Evolutionary conservation across 2,797 vertebrate species (phyloP), one percentile per base, ranked within the genome.

Genomic region (Phoebastria nigripes): DNA sequence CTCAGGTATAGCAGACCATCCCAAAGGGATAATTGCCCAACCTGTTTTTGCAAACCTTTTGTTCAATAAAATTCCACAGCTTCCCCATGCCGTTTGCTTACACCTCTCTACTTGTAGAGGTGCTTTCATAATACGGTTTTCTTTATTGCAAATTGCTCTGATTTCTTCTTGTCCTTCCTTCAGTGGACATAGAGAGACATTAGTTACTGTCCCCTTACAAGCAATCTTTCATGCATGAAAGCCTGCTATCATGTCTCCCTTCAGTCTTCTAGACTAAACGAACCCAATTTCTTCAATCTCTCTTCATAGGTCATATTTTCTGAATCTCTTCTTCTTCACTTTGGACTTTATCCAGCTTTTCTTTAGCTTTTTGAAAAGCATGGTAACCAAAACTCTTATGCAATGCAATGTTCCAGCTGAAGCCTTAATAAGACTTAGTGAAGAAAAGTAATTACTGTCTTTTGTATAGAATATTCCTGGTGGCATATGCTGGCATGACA

Each of bases 211-310:
- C 41, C 28, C 47, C 17, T 80, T 65, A 69, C 24, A 65, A 69
- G 35, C 39, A 61, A 15, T 69, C 49, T 71, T 93, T 46, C 61
- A 42, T 0, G 3, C 37, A 16, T 67, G 67, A 86, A 86, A 92
- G 29, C 61, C 42, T 94, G 33, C 44, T 61, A 41, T 86, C 56
- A 17, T 29, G 19, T 56, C 56, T 88, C 7, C 37, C 24, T 47
- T 89, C 33, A 62, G 67, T 67, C 28, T 83, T 72, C 58, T 81
- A 94, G 81, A 89, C 89, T 93, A 94, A 95, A 80, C 76, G 96
- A 94, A 91, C 9, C 31, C 2, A 39, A 9, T 78, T 87, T 86
- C 72, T 91, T 90, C 46, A 77, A 10, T 72, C 51, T 91, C 22
- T 91, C 46, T 82, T 87, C 55, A 70, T 73, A 72, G 15, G 33